phyloP scores from a whole-genome alignment of 2,888 invertebrate species.

The Ichneumon xanthorius region DNA sequence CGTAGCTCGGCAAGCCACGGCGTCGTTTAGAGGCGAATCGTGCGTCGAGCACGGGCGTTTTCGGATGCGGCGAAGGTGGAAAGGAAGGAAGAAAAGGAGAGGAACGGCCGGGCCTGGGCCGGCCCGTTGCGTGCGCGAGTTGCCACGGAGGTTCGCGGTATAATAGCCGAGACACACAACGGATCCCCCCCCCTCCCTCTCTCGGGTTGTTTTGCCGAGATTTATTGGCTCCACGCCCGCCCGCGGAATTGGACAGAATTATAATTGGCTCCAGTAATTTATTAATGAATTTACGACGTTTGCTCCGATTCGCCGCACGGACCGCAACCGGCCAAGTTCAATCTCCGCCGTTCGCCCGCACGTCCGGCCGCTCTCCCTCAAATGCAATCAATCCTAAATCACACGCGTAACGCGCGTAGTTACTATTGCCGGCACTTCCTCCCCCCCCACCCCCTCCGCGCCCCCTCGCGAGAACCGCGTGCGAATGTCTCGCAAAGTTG shows the following conservation, averaged over 20 bases:
- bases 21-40: conserved; percentile 41
- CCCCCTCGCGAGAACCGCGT: neutral
- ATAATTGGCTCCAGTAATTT: conserved; percentile 79
- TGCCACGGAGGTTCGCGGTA: conserved; percentile 50
- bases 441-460: too few relatives aligned
- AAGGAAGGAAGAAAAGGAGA: conserved; percentile 40
- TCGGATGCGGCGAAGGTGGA: conserved; percentile 19
- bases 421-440: neutral
- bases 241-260: conserved; percentile 77
- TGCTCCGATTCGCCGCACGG: conserved; percentile 61
- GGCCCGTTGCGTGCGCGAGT: conserved; percentile 62
- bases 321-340: conserved; percentile 40
- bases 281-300: conserved; percentile 78
- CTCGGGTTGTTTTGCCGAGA: conserved; percentile 74
- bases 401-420: conserved; percentile 48
- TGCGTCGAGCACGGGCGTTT: conserved; percentile 21
- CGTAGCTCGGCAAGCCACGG: conserved; percentile 56
- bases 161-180: conserved; percentile 68
- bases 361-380: conserved; percentile 40
- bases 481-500: neutral
- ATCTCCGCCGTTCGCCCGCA: conserved; percentile 23
- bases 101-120: conserved; percentile 49
- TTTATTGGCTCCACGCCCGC: conserved; percentile 75
- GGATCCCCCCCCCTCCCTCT: conserved; percentile 49
- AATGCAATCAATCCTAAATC: conserved; percentile 69